These are phyloP conservation scores for Dufourea novaeangliae DNA, from an alignment of 1,140 invertebrate genomes.

Conservation along the genomic window DNA sequence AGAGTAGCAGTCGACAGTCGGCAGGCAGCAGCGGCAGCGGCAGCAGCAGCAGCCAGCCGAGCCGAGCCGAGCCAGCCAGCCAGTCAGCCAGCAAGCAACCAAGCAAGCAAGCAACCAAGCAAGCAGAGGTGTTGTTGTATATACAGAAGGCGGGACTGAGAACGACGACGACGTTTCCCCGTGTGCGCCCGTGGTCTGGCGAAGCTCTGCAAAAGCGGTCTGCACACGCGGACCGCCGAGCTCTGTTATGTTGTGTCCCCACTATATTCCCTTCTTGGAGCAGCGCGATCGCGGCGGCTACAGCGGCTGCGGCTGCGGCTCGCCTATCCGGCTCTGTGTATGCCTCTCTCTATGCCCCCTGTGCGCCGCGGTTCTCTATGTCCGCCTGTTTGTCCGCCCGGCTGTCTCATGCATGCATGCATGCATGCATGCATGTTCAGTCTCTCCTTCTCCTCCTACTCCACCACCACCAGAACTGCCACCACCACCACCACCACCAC, in stretches of 20 bases:
- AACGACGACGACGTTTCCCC: slow-evolving; percentile 67
- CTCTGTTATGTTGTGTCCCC: slow-evolving; percentile 63
- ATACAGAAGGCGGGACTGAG: slow-evolving; percentile 61
- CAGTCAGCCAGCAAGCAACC: slow-evolving; percentile 41
- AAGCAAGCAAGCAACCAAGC: slow-evolving; percentile 23
- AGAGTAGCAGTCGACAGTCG: slow-evolving; percentile 59
- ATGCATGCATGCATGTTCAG: slow-evolving; percentile 40
- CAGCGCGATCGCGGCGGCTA: slow-evolving; percentile 53
- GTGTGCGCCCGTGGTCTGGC: slow-evolving; percentile 66
- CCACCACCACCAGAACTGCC: background rate
- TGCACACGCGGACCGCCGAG: slow-evolving; percentile 63
- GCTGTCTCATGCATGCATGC: slow-evolving; percentile 46
- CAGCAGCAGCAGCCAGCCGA: slow-evolving; percentile 53
- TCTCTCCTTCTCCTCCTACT: slow-evolving; percentile 32
- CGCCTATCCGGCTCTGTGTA: slow-evolving; percentile 51
- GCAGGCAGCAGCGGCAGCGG: slow-evolving; percentile 53
- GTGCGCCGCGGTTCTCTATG: slow-evolving; percentile 44
- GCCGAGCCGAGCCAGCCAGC: slow-evolving; percentile 19
- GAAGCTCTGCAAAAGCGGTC: slow-evolving; percentile 66
- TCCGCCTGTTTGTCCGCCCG: slow-evolving; percentile 38
- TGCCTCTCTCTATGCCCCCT: slow-evolving; percentile 49
- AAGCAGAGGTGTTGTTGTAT: slow-evolving; percentile 53
- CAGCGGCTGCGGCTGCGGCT: slow-evolving; percentile 18
- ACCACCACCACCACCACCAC: slow-evolving; percentile 12
- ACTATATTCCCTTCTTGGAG: slow-evolving; percentile 61